phyloP scores from a whole-genome alignment of 1,140 invertebrate species.

The Hylyphantes graminicola region DNA sequence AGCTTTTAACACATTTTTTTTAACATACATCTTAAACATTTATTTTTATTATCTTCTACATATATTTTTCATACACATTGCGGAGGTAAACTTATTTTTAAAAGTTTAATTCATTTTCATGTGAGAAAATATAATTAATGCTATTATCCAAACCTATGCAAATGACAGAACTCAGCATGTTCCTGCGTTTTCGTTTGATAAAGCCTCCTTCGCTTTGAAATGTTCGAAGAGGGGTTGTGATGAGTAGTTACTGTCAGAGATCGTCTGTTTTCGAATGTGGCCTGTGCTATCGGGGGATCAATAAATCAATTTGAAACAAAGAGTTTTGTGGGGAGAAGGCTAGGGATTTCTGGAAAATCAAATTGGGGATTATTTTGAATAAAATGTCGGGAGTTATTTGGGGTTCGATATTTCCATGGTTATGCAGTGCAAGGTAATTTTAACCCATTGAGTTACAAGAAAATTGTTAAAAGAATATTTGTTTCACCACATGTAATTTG shows the following conservation, averaged over 20 bases:
- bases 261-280: constrained; percentile 12
- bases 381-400: background rate
- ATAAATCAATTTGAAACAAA: constrained; percentile 29
- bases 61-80: too few relatives aligned
- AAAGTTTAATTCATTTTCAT: too few relatives aligned
- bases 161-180: constrained; percentile 33
- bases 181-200: constrained; percentile 6
- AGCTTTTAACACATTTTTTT: too few relatives aligned
- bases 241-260: constrained; percentile 16
- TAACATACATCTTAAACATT: too few relatives aligned
- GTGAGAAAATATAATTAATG: too few relatives aligned
- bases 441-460: too few relatives aligned
- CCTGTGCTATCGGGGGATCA: constrained; percentile 21
- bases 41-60: too few relatives aligned
- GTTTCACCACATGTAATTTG: too few relatives aligned
- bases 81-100: too few relatives aligned
- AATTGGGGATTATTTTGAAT: constrained; percentile 4
- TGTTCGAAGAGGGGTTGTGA: constrained; percentile 25
- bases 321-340: background rate
- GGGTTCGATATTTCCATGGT: too few relatives aligned
- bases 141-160: constrained; percentile 10
- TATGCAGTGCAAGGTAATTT: too few relatives aligned
- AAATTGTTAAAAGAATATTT: too few relatives aligned
- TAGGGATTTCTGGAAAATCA: background rate
- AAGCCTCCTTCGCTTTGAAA: constrained; percentile 3